Evolutionary conservation across 2,113 vertebrate genomes (phyloP), one percentile per base, ranked within the genome.

Genomic region (Sturnus vulgaris): DNA sequence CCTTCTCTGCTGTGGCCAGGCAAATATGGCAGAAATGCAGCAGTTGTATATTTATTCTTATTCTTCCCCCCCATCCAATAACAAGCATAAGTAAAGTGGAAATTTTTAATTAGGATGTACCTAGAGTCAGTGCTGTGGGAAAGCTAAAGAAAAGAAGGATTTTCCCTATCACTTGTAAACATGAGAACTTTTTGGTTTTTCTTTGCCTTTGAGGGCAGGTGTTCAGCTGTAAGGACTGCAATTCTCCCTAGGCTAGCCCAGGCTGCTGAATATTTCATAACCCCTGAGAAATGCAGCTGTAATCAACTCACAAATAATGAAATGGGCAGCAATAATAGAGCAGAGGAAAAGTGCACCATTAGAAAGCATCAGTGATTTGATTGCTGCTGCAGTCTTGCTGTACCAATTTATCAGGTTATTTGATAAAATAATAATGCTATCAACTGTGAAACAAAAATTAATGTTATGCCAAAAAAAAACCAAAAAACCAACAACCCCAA

Each of bases 301-400:
- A 96, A 96, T 96, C 91, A 96, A 93, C 64, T 73, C 28, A 16
- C 80, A 96, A 94, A 95, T 97, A 97, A 97, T 96, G 92, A 96
- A 96, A 97, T 87, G 91, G 95, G 91, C 88, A 89, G 86, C 50
- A 19, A 92, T 91, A 88, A 90, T 27, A 63, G 33, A 90, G 56
- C 75, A 78, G 91, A 95, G 89, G 89, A 73, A 91, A 95, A 93
- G 75, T 39, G 64, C 2, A 2, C 84, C 92, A 86, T 96, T 91
- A 94, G 87, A 91, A 91, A 86, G 40, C 57, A 75, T 71, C 64
- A 70, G 28, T 50, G 86, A 85, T 86, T 60, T 53, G 72, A 77
- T 66, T 71, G 75, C 64, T 89, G 23, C 70, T 77, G 42, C 55
- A 66, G 66, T 33, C 76, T 39, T 61, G 30, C 70, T 94, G 46